Evolutionary conservation across 1,140 invertebrate species (phyloP).

Genomic region (Rhagoletis zephyria): DNA sequence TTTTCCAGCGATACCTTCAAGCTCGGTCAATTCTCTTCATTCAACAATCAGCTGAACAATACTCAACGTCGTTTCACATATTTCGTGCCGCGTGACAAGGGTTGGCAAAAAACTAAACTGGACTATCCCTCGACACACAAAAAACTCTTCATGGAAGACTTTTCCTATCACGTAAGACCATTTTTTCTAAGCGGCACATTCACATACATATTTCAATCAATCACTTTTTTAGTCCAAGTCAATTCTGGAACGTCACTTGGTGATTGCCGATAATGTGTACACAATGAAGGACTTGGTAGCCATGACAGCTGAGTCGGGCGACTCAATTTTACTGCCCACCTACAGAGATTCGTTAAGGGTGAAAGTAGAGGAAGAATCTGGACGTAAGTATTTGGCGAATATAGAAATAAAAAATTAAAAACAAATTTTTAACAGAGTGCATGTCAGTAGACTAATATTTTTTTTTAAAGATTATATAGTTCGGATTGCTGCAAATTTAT

Average conservation of each 20-base stretch:
- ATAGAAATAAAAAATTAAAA: no score
- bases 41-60: constrained; percentile 85
- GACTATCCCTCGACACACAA: constrained; percentile 84
- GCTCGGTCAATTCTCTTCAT: constrained; percentile 81
- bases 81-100: constrained; percentile 90
- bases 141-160: constrained; percentile 87
- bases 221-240: constrained; percentile 79
- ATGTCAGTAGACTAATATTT: not conserved
- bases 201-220: not conserved
- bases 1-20: constrained; percentile 82
- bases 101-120: constrained; percentile 84
- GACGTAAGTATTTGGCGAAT: constrained; percentile 78
- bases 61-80: constrained; percentile 88
- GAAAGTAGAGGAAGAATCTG: constrained; percentile 81
- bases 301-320: constrained; percentile 77
- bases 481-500: not conserved
- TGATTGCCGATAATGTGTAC: constrained; percentile 81
- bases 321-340: constrained; percentile 79
- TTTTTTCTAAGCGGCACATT: no score
- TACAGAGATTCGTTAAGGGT: constrained; percentile 81
- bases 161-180: constrained; percentile 83
- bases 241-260: constrained; percentile 86
- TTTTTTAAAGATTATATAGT: not conserved
- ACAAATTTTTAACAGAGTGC: not conserved
- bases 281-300: constrained; percentile 85